These are phyloP conservation scores for Nephrotoma flavescens DNA, from an alignment of 2,888 invertebrate genomes.

Conservation along the genomic window DNA sequence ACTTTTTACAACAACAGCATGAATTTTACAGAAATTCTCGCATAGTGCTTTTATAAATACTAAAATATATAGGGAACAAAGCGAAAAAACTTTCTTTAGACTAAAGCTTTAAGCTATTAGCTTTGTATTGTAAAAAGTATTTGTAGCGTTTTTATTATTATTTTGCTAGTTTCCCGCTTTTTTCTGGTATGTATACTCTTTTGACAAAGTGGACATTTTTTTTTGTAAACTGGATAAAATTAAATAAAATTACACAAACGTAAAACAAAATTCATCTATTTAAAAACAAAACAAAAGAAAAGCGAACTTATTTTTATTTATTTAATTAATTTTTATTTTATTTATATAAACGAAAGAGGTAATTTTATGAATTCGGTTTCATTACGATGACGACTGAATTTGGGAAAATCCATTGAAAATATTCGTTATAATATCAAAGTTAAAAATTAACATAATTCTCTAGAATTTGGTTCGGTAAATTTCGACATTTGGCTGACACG, in stretches of 20 bases:
- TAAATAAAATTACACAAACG: not conserved
- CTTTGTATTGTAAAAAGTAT: not conserved
- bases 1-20: not conserved
- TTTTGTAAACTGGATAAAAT: not conserved
- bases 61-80: not conserved
- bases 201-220: not conserved
- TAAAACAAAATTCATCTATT: not conserved
- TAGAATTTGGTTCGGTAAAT: no score
- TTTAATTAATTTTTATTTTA: not conserved
- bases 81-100: not conserved
- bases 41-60: no score
- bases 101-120: not conserved
- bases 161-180: not conserved
- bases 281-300: not conserved
- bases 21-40: not conserved
- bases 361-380: not conserved
- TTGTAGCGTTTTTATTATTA: not conserved
- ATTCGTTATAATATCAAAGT: no score
- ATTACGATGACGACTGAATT: not conserved
- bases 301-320: not conserved
- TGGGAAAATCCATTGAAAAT: not conserved
- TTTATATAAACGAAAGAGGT: not conserved
- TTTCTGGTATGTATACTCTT: no score
- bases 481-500: not conserved
- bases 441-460: no score